phyloP scores from a whole-genome alignment of 1,140 invertebrate species.

The Mamestra configurata region DNA sequence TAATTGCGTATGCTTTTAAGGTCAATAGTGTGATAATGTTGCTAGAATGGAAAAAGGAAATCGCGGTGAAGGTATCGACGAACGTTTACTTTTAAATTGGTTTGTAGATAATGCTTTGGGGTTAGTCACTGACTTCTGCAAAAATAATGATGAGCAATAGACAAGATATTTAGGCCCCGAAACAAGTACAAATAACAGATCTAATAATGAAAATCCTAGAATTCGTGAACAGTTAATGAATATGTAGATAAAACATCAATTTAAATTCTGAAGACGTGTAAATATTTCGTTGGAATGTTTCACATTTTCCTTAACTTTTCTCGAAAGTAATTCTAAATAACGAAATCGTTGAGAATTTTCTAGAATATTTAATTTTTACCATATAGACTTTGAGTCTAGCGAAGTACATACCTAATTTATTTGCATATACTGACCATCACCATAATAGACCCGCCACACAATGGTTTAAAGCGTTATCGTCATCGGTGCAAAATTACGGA shows the following conservation, averaged over 20 bases:
- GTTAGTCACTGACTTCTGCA: constrained; percentile 4
- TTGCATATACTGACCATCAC: constrained; percentile 2
- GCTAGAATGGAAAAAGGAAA: neutral
- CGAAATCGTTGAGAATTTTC: constrained; percentile 8
- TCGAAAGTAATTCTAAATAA: neutral
- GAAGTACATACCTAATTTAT: neutral
- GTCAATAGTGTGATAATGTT: constrained; percentile 39
- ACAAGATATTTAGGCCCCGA: neutral
- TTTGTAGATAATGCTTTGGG: neutral
- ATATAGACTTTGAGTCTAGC: neutral
- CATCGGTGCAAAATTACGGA: constrained; percentile 35
- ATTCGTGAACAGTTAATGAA: neutral
- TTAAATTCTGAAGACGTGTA: neutral
- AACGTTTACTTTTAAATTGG: constrained; percentile 9
- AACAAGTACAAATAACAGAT: neutral
- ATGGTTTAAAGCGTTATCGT: constrained; percentile 39
- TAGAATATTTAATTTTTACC: neutral
- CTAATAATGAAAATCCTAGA: neutral
- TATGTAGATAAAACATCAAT: neutral
- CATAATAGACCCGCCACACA: constrained; percentile 30
- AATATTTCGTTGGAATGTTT: neutral
- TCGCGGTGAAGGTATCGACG: neutral
- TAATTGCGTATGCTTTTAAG: constrained; percentile 41
- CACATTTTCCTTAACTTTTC: neutral
- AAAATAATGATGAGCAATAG: neutral